phyloP scores from a whole-genome alignment of 2,888 invertebrate genomes.

The Ceramica pisi region DNA sequence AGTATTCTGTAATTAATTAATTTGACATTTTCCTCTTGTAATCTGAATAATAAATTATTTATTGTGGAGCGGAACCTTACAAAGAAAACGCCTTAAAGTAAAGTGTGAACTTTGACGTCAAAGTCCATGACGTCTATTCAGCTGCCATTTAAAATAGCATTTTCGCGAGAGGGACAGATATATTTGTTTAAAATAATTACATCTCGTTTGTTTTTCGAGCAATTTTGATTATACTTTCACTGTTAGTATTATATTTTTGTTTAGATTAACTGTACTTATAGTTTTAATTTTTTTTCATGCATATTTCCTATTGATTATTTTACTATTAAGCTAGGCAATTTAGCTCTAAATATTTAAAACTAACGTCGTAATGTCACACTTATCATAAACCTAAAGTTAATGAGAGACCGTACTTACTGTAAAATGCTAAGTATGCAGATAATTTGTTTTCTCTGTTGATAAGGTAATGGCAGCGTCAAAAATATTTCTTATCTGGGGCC shows the following conservation, averaged over 20 bases:
- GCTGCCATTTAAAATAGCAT: too few species aligned
- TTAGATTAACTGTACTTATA: too few species aligned
- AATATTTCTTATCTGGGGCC: slow-evolving; percentile 63
- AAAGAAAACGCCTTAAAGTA: not conserved
- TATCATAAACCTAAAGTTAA: not conserved
- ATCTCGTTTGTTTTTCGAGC: too few species aligned
- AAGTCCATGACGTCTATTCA: too few species aligned
- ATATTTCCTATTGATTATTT: too few species aligned
- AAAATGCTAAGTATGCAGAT: slow-evolving; percentile 56
- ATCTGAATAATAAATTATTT: slow-evolving; percentile 2
- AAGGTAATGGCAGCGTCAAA: slow-evolving; percentile 67
- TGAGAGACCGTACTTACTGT: slow-evolving; percentile 22
- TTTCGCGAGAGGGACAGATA: too few species aligned
- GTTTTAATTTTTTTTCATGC: too few species aligned
- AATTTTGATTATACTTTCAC: too few species aligned
- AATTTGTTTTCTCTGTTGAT: slow-evolving; percentile 66
- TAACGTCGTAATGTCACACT: slow-evolving; percentile 1
- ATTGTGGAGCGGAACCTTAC: not conserved
- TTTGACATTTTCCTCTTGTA: not conserved
- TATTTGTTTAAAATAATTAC: too few species aligned
- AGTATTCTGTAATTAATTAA: not conserved
- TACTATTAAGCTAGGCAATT: not conserved
- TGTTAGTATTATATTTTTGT: too few species aligned
- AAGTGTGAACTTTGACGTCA: too few species aligned
- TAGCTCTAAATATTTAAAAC: not conserved